These are phyloP conservation scores for Psittacula echo DNA, from an alignment of 2,797 vertebrate genomes.

Conservation along the genomic window DNA sequence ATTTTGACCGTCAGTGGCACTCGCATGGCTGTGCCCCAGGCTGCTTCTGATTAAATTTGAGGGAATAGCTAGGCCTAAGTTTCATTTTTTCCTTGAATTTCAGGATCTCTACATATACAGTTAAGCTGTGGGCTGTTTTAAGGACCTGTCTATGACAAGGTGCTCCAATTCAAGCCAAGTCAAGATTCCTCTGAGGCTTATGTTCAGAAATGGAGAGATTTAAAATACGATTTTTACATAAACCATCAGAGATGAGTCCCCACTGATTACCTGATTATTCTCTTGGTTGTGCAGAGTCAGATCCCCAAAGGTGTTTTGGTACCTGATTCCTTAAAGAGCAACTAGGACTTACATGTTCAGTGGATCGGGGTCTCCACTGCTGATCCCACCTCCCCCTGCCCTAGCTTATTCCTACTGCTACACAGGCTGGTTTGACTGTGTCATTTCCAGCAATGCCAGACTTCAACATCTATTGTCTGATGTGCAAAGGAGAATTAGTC, in stretches of 20 bases:
- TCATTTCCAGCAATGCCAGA: not conserved
- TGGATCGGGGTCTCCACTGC: not conserved
- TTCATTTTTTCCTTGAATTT: not conserved
- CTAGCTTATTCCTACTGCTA: not conserved
- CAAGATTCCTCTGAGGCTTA: not conserved
- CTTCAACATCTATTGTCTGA: not conserved
- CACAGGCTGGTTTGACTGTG: fast-evolving
- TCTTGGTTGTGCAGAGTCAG: not conserved
- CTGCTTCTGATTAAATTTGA: constrained; percentile 20
- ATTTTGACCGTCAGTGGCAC: not conserved
- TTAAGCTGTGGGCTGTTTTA: not conserved
- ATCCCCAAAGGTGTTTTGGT: not conserved
- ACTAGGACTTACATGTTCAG: not conserved
- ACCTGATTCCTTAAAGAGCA: not conserved
- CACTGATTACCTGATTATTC: not conserved
- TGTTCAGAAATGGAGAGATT: not conserved
- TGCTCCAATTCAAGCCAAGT: not conserved
- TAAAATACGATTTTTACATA: not conserved
- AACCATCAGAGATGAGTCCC: not conserved
- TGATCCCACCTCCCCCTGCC: not conserved
- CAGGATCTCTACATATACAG: not conserved
- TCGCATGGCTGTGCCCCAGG: not conserved
- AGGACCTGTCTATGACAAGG: not conserved
- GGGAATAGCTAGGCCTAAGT: not conserved
- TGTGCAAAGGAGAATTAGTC: not conserved